Evolutionary conservation across 2,888 invertebrate genomes (phyloP).

Genomic region (Perizoma flavofasciatum): DNA sequence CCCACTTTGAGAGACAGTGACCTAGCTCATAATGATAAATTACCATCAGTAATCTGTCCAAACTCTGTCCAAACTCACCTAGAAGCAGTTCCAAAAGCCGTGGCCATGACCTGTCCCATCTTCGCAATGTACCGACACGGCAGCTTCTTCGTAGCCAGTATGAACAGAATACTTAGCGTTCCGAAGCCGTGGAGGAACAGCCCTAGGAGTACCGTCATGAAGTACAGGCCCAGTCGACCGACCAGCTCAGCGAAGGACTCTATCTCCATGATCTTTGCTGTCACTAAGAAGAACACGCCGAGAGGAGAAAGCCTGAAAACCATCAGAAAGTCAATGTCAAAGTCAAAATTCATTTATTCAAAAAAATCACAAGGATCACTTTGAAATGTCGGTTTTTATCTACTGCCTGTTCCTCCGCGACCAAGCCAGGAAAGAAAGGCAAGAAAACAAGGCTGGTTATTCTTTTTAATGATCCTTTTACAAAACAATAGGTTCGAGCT

Average conservation of each 20-base stretch:
- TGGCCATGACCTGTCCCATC: conserved; percentile 95
- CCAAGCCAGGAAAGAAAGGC: too few species aligned
- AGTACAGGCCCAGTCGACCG: conserved; percentile 96
- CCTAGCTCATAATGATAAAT: too few species aligned
- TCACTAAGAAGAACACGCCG: conserved; percentile 94
- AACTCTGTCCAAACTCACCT: conserved; percentile 74
- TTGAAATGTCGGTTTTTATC: too few species aligned
- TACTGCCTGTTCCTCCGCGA: too few species aligned
- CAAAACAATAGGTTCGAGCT: too few species aligned
- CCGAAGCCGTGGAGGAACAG: conserved; percentile 96
- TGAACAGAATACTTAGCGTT: conserved; percentile 93
- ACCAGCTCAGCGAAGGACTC: conserved; percentile 92
- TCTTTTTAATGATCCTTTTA: too few species aligned
- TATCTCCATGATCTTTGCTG: conserved; percentile 96
- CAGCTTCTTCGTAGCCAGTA: conserved; percentile 90
- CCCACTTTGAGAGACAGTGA: too few species aligned
- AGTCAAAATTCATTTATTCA: too few species aligned
- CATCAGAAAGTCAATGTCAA: not conserved
- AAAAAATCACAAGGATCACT: too few species aligned
- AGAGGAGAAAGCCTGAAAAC: conserved; percentile 92
- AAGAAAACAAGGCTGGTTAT: too few species aligned
- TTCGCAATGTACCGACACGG: conserved; percentile 92
- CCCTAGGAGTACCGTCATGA: conserved; percentile 95
- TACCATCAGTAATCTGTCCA: not conserved
- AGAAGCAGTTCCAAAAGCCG: conserved; percentile 98